A percentile compares a stretch with the other conserved stretches of the same genome.
These are phyloP conservation scores for Euglossa dilemma DNA, from an alignment of 1,140 invertebrate species.

Conservation along the genomic window DNA sequence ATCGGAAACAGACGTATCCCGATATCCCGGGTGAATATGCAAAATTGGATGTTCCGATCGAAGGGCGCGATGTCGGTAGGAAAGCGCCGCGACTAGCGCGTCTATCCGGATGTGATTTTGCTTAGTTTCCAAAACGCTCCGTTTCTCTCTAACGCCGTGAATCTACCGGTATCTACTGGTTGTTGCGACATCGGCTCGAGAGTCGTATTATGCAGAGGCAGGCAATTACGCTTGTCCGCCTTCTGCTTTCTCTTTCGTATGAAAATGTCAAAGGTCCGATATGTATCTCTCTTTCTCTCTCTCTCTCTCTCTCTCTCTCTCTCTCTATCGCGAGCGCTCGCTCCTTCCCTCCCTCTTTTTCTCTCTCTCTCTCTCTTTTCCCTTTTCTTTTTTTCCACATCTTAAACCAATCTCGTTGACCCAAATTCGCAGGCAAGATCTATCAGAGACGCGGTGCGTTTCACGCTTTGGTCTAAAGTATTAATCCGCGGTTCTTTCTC, in stretches of 20 bases:
- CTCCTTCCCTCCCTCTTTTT: neutral
- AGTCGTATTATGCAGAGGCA: conserved; percentile 56
- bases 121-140: neutral
- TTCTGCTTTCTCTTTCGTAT: conserved; percentile 75
- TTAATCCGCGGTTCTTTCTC: too few relatives aligned
- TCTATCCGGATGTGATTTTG: neutral
- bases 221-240: conserved; percentile 73
- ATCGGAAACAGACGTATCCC: neutral
- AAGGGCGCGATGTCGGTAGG: neutral
- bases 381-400: too few relatives aligned
- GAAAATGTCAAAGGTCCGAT: conserved; percentile 78
- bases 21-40: neutral
- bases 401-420: conserved; percentile 7
- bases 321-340: neutral
- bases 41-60: conserved; percentile 20
- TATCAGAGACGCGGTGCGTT: neutral
- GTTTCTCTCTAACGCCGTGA: conserved; percentile 1
- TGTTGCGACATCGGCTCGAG: conserved; percentile 28
- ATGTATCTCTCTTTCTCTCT: conserved; percentile 39
- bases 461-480: neutral
- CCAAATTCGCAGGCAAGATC: neutral
- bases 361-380: conserved; percentile 6
- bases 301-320: neutral
- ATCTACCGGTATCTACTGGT: neutral
- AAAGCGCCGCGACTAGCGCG: neutral